Evolutionary conservation across 2,888 invertebrate species (phyloP).

Genomic region (Capitulum mitella): DNA sequence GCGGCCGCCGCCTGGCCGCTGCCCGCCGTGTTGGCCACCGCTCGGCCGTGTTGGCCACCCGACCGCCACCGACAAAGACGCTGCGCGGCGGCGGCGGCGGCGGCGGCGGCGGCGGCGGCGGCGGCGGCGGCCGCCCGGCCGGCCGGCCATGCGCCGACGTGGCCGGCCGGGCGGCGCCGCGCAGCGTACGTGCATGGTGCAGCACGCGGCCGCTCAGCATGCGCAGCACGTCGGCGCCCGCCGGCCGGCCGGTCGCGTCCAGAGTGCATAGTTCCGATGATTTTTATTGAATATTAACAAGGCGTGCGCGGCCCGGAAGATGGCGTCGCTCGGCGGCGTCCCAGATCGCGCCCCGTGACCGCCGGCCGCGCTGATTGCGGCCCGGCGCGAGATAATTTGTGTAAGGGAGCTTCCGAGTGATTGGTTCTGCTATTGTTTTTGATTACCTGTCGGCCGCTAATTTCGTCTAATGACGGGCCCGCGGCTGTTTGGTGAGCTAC

Average conservation of each 20-base stretch:
- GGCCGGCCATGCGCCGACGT: neutral
- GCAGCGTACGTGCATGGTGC: neutral
- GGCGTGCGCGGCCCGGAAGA: neutral
- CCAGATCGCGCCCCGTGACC: no score
- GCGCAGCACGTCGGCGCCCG: neutral
- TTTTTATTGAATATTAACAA: slow-evolving; percentile 23
- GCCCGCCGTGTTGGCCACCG: neutral
- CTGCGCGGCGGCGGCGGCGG: neutral
- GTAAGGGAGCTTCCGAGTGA: slow-evolving; percentile 11
- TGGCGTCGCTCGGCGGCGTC: no score
- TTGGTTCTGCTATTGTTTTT: slow-evolving; percentile 18
- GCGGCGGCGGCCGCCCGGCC: neutral
- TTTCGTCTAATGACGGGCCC: slow-evolving; percentile 12
- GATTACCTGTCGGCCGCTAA: slow-evolving; percentile 20
- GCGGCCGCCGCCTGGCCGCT: neutral
- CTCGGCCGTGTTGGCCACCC: no score
- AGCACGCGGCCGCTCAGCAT: neutral
- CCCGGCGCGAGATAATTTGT: neutral
- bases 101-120: neutral
- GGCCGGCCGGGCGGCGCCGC: neutral
- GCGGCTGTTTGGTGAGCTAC: slow-evolving; percentile 1
- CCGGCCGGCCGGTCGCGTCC: neutral
- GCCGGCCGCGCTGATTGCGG: neutral
- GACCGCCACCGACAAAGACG: neutral
- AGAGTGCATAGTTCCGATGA: neutral